Base-by-base conservation (phyloP, 2,113 vertebrate genomes). In the Thomomys bottae region DNA sequence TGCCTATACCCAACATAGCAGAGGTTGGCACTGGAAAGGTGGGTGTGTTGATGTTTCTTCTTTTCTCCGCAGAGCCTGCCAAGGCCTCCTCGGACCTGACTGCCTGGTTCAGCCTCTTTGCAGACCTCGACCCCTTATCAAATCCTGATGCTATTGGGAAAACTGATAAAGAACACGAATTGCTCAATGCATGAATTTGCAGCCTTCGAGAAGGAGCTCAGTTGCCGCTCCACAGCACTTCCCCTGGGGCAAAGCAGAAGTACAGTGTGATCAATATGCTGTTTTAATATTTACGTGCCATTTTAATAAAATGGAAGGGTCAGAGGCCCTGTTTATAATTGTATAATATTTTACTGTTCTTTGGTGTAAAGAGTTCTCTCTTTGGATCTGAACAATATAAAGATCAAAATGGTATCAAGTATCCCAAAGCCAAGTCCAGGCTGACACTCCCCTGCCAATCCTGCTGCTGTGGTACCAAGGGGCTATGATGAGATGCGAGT, bases 91-190 rank as follows among this genome's bases (percentile, higher is more conserved):
- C 98, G 90, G 98, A 99, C 94, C 98, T 99, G 94, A 99, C 98
- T 1, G 98, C 98, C 15, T 99, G 99, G 99, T 99, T 99, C 97
- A 99, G 98, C 97, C 98, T 99, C 92, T 99, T 99, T 64, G 99
- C 99, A 2, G 99, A 99, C 96, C 96, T 99, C 94, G 99, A 99
- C 97, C 99, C 99, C 0, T 98, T 99, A 92, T 98, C 99, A 77
- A 99, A 99, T 93, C 99, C 99, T 1, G 99, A 99, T 4, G 98
- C 99, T 5, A 96, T 99, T 54, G 99, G 99, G 81, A 98, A 98
- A 97, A 98, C 98, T 0, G 98, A 98, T 96, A 96, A 98, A 89
- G 99, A 99, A 94, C 98, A 99, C 0, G 98, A 99, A 95, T 98
- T 99, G 90, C 98, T 99, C 94, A 99, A 98, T 64, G 99, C 99